phyloP scores from a whole-genome alignment of 2,888 invertebrate genomes.

The Seira ritae region DNA sequence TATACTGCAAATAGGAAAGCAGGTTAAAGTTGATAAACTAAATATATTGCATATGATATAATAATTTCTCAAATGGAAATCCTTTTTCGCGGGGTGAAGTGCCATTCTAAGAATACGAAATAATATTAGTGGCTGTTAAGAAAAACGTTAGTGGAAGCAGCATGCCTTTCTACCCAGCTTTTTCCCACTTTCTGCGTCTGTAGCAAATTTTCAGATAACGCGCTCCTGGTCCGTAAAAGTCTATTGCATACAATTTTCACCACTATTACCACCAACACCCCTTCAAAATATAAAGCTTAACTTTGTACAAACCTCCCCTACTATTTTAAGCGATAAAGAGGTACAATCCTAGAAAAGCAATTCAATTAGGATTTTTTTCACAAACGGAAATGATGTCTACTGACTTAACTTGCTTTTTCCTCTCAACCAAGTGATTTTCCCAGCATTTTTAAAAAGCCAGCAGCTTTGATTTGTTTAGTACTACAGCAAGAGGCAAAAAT shows the following conservation, averaged over 20 bases:
- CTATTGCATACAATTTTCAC: neutral
- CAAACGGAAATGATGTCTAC: constrained; percentile 52
- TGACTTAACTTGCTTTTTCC: constrained; percentile 39
- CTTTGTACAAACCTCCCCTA: too few relatives aligned
- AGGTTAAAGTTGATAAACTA: constrained; percentile 54
- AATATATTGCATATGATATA: too few relatives aligned
- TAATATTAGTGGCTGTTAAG: constrained; percentile 6
- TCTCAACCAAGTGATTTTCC: too few relatives aligned
- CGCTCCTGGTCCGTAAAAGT: neutral
- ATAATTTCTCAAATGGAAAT: constrained; percentile 19
- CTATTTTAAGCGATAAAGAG: constrained; percentile 24
- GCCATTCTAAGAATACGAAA: constrained; percentile 30
- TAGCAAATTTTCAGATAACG: constrained; percentile 45
- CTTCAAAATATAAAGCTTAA: too few relatives aligned
- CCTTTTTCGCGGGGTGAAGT: constrained; percentile 27
- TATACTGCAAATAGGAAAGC: constrained; percentile 13
- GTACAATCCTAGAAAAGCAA: constrained; percentile 63
- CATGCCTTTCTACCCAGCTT: constrained; percentile 8
- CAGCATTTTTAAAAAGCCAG: too few relatives aligned
- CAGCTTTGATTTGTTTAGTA: too few relatives aligned
- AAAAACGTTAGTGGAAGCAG: neutral
- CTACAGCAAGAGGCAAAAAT: too few relatives aligned
- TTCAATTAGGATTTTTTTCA: constrained; percentile 67
- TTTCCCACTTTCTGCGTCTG: too few relatives aligned
- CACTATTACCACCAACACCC: too few relatives aligned